Base-by-base conservation (phyloP, 1,140 invertebrate species). In the Gryon sp. region DNA sequence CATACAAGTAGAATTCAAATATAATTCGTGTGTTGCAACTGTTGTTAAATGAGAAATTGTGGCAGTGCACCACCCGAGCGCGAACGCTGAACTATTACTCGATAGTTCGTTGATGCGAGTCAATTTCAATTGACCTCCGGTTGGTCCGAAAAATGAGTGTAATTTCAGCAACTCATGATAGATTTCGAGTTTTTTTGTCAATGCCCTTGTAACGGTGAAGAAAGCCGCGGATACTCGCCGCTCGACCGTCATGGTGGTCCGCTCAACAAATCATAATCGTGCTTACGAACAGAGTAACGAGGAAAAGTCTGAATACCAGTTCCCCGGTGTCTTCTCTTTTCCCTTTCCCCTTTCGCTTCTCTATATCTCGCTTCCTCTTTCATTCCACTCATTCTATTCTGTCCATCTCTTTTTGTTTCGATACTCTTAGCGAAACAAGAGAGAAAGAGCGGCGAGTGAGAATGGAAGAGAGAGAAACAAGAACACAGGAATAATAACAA, bases 241-340 rank as follows among this genome's bases (percentile, higher is more conserved):
- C 22, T 16, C 45, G 57, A 30, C 83, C 63, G 69, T 57, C 83
- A 80, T 77, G 85, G 85, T 87, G 85, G 85, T 87, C 85, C 81
- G 77, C 65, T 84, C 82, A 85, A 82, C 85, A 86, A 86, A 86
- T 86, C 85, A 87, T 86, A 87, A 86, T 84, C 85, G 82, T 85
- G 84, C 81, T 76, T 81, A 82, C 80, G 79, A 73, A 85, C 70
- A 74, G 73, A 80, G 80, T 85, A 85, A 84, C 81, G 82, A 84
- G 80, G 76, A 82, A 79, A 81, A 77, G 41, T 66, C 46, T 80
- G 80, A 78, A 82, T 82, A 74, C 78, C 79, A 77, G 70, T 78
- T 76, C 70, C n/a, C 72, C 69, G 62, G 30, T 22, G 57, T 19
- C 24, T n/a, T n/a, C n/a, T n/a, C n/a, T n/a, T n/a, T n/a, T n/a